These are phyloP conservation scores for Porites australiensis DNA, from an alignment of 64 coral and sea anemone species.

Conservation along the genomic window DNA sequence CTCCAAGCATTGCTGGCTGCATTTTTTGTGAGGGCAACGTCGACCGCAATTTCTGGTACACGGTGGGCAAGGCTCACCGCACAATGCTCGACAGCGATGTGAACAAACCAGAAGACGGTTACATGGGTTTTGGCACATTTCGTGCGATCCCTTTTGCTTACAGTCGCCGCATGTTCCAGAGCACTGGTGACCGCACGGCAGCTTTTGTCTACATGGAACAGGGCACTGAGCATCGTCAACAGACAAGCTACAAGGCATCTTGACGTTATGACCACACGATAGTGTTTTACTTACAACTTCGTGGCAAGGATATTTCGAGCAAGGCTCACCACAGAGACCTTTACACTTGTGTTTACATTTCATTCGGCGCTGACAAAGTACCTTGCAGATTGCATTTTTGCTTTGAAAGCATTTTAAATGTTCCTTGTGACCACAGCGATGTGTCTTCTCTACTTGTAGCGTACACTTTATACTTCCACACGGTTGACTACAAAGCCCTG, in stretches of 20 bases:
- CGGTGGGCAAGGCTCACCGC: constrained; percentile 67
- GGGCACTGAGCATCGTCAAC: constrained; percentile 17
- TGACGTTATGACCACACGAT: constrained; percentile 59
- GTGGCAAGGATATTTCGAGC: constrained; percentile 36
- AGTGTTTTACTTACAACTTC: constrained; percentile 24
- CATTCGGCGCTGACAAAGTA: background rate
- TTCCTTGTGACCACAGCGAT: constrained; percentile 59
- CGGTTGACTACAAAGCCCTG: constrained; percentile 36
- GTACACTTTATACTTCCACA: constrained; percentile 29
- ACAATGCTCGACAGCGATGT: constrained; percentile 68
- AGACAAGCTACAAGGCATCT: constrained; percentile 36
- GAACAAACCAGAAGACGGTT: constrained; percentile 56
- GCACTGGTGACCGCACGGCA: constrained; percentile 76
- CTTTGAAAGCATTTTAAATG: constrained; percentile 13
- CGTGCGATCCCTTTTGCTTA: constrained; percentile 44
- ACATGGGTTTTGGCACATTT: constrained; percentile 60
- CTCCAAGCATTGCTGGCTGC: constrained; percentile 36
- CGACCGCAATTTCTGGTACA: constrained; percentile 64
- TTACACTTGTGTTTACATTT: constrained; percentile 30
- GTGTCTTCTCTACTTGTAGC: constrained; percentile 7
- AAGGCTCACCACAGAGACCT: constrained; percentile 47
- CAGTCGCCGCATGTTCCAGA: constrained; percentile 44
- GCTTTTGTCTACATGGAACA: constrained; percentile 19
- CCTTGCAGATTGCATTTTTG: constrained; percentile 17
- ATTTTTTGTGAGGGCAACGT: constrained; percentile 55